Conservation (phyloP, 2,113 vertebrate genomes). For the Xyrauchen texanus region DNA sequence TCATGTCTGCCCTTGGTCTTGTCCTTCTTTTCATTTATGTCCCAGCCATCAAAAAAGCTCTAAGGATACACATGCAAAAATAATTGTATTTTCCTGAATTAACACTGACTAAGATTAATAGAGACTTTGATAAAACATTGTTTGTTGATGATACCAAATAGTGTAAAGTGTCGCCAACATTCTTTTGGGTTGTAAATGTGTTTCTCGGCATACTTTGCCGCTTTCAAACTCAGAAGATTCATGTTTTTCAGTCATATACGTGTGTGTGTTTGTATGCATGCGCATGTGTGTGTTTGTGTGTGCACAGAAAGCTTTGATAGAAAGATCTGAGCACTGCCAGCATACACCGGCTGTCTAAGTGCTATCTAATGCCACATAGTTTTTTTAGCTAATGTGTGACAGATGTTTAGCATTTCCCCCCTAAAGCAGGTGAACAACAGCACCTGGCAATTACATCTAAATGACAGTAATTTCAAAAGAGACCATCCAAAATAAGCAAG, state of each 20-base stretch:
- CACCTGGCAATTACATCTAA: constrained; percentile 4
- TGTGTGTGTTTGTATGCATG: no score
- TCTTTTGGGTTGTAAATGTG: background rate
- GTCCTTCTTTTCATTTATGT: constrained; percentile 92
- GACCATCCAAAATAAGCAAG: constrained; percentile 11
- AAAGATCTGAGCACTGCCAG: background rate
- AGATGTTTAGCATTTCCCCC: background rate
- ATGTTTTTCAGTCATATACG: no score
- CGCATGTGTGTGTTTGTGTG: background rate
- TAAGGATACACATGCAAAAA: constrained; percentile 59
- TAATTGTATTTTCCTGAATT: no score
- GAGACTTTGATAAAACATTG: no score
- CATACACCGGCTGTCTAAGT: constrained; percentile 21
- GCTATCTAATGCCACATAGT: background rate
- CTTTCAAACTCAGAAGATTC: background rate
- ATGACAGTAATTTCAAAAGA: background rate
- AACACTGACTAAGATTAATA: no score
- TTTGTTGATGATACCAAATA: no score
- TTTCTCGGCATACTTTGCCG: background rate
- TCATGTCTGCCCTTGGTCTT: constrained; percentile 85
- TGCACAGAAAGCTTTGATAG: background rate
- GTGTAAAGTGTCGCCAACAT: background rate
- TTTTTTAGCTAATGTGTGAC: constrained; percentile 23
- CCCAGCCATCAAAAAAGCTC: constrained; percentile 97
- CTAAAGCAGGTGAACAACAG: constrained; percentile 15